Evolutionary conservation across 2,888 invertebrate genomes (phyloP), one percentile per base, ranked within the genome.

Genomic region (Anarsia innoxiella): DNA sequence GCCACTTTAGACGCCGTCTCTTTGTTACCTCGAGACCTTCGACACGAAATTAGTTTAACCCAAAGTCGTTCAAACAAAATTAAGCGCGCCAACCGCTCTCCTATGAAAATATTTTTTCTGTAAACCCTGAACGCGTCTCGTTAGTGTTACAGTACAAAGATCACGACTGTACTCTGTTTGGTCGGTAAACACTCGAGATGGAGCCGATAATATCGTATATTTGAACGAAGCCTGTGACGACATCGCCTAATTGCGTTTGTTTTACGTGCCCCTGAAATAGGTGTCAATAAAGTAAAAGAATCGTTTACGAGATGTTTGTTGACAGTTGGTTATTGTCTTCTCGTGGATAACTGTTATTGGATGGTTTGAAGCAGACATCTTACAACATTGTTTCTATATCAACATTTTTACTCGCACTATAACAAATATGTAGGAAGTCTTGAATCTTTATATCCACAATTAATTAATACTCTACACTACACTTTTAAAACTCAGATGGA

Each of bases 61-160:
- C 11, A 31, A 16, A 12, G 2, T 19, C 29, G 4, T 53, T 64
- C 59, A 59, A 68, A 74, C 59, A 74, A 76, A 63, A 74, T 70
- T 63, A 55, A 61, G 59, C 41, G 49, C 53, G 49, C 49, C 57
- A 56, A 49, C 52, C 48, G 46, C 48, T 41, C 34, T 44, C 48
- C 53, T 56, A 47, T 48, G 45, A 32, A 41, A 37, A 41, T 41
- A 41, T 41, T 32, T 37, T 35, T 37, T 36, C 35, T 31, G 35
- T 32, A 35, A 37, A 41, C 35, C 4, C 2, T 15, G 30, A 26
- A 15, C 14, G 23, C 16, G 31, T 38, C 31, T 34, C 37, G 28
- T 31, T 32, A 35, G 34, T 27, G 26, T 13, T 37, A 13, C 19
- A 12, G 31, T 31, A 41, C 37, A 37, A 41, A 41, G 41, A 41